Evolutionary conservation across 2,797 vertebrate genomes (phyloP).

Genomic region (Scolopax rusticola): DNA sequence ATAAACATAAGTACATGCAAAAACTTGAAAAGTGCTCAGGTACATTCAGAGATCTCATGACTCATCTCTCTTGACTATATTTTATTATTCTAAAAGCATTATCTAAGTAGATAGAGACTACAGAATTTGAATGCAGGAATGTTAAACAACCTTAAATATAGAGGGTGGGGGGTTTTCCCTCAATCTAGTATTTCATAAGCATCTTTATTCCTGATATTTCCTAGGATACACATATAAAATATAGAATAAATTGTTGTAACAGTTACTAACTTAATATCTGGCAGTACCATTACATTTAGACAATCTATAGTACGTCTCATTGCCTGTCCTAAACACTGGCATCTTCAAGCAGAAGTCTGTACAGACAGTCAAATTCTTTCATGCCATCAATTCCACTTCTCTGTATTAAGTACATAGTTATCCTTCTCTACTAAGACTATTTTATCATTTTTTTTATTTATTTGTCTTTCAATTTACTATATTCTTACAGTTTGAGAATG

Average conservation of each 20-base stretch:
- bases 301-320: neutral
- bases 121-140: neutral
- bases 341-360: neutral
- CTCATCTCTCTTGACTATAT: neutral
- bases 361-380: neutral
- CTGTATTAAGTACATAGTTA: neutral
- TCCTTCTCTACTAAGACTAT: neutral
- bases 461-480: neutral
- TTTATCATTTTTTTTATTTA: neutral
- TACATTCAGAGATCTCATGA: neutral
- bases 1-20: neutral
- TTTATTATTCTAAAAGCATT: neutral
- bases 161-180: neutral
- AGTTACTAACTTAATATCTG: neutral
- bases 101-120: neutral
- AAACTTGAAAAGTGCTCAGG: neutral
- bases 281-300: neutral
- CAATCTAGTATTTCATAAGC: neutral
- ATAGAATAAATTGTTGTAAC: neutral
- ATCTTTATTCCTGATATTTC: neutral
- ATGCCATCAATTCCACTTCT: neutral
- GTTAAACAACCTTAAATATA: neutral
- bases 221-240: neutral
- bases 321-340: neutral
- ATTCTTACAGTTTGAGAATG: neutral